These are phyloP conservation scores for Agonopterix alstromeriana DNA, from an alignment of 2,888 invertebrate genomes.

Conservation along the genomic window DNA sequence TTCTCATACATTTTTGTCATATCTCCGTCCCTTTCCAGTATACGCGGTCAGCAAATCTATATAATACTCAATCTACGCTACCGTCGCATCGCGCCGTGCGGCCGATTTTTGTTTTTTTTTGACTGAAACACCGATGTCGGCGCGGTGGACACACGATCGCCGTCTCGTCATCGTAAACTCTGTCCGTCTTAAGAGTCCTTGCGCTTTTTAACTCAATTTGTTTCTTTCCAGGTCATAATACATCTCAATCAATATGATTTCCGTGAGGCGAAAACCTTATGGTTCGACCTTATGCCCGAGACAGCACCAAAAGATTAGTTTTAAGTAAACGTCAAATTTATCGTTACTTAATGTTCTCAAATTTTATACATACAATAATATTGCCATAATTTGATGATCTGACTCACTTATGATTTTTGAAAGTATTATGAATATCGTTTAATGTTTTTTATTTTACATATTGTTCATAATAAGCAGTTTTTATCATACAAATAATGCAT, in stretches of 20 bases:
- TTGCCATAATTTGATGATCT: slow-evolving; percentile 23
- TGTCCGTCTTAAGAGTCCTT: too few relatives aligned
- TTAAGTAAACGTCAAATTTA: slow-evolving; percentile 12
- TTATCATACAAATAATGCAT: too few relatives aligned
- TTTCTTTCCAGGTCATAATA: slow-evolving; percentile 76
- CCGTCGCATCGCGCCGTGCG: too few relatives aligned
- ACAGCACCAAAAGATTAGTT: slow-evolving; percentile 48
- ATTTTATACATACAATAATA: slow-evolving; percentile 9
- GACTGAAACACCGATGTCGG: too few relatives aligned
- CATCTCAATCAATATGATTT: slow-evolving; percentile 81
- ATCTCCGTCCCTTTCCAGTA: too few relatives aligned
- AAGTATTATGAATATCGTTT: neutral
- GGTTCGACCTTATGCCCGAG: slow-evolving; percentile 84
- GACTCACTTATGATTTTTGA: slow-evolving; percentile 9
- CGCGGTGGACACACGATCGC: too few relatives aligned
- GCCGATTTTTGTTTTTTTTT: too few relatives aligned
- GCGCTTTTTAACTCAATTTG: neutral
- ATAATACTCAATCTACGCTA: too few relatives aligned
- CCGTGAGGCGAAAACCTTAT: slow-evolving; percentile 81
- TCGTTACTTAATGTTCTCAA: slow-evolving; percentile 30
- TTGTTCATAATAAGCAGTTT: neutral
- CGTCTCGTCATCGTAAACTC: too few relatives aligned
- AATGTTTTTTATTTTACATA: neutral
- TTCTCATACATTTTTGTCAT: too few relatives aligned
- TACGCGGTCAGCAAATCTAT: too few relatives aligned